Base-by-base conservation (phyloP, 2,888 invertebrate genomes). In the Zaprionus bogoriensis region DNA sequence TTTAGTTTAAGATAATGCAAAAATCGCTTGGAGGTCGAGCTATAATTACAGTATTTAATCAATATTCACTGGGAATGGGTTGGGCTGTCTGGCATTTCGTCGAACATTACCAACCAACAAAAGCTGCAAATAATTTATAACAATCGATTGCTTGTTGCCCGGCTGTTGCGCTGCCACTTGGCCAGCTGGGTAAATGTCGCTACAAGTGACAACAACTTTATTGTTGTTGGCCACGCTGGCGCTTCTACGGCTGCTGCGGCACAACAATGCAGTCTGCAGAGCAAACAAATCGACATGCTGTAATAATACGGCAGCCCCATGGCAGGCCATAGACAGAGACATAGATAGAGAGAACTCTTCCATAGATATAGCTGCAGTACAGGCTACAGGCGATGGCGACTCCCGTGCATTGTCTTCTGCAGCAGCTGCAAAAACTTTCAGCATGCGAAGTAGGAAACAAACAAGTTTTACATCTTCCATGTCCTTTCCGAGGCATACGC, bases 351-450 rank as follows among this genome's bases (percentile, higher is more conserved):
- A 17, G 9, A 27, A 19, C 27, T 7, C 27, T 23, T 27, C 27
- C 10, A 27, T 27, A 27, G 6, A 27, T 27, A 7, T 27, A 27
- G 2, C 6, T 27, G 9, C 23, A 22, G n/a, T n/a, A n/a, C n/a
- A n/a, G n/a, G n/a, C n/a, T n/a, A n/a, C n/a, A n/a, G n/a, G n/a
- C n/a, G n/a, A n/a, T n/a, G n/a, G n/a, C n/a, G n/a, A n/a, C n/a
- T n/a, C n/a, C n/a, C n/a, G n/a, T 64, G 69, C 67, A 77, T 77
- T 80, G 81, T 80, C 67, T 77, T 77, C 62, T 67, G 77, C 77
- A 76, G 74, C 79, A 79, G 79, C 79, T 79, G 79, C 74, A 74
- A 76, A 70, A 82, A 79, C 79, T 82, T 79, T 82, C 83, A 79
- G 71, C 83, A 79, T 76, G n/a, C 79, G 67, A 79, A 79, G 76